A percentile compares a stretch with the other conserved stretches of the same genome.
These are phyloP conservation scores for Acromyrmex echinatior DNA, from an alignment of 1,140 invertebrate genomes.

Conservation along the genomic window DNA sequence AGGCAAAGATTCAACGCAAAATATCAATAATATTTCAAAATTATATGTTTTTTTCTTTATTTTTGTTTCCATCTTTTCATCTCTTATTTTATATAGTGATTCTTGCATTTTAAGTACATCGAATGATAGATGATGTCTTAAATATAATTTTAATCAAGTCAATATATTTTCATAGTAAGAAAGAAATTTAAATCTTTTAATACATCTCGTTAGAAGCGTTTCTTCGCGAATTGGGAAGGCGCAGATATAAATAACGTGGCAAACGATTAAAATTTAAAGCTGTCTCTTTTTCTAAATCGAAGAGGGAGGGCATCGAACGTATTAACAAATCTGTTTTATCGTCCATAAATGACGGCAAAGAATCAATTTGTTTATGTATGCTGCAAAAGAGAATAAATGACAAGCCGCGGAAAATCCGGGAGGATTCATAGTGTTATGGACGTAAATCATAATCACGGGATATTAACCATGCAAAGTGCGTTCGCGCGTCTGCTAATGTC, in stretches of 20 bases:
- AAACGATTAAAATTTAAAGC: neutral
- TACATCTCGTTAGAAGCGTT: neutral
- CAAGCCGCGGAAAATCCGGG: neutral
- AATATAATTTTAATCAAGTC: neutral
- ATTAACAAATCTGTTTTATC: slow-evolving; percentile 43
- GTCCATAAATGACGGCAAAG: neutral
- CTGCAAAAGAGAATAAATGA: neutral
- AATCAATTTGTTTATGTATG: neutral
- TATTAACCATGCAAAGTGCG: slow-evolving; percentile 65
- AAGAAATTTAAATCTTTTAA: neutral
- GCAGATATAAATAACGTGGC: neutral
- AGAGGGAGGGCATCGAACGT: neutral
- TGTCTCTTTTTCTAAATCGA: neutral
- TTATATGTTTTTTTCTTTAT: neutral
- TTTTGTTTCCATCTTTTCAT: neutral
- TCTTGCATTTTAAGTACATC: neutral
- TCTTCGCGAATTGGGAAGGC: neutral
- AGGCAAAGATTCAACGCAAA: neutral
- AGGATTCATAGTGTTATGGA: neutral
- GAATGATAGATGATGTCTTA: neutral
- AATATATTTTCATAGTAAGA: slow-evolving; percentile 2
- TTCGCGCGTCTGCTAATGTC: slow-evolving; percentile 56
- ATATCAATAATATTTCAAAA: neutral
- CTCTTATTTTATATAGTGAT: neutral
- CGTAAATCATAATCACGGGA: slow-evolving; percentile 50